phyloP scores from a whole-genome alignment of 2,888 invertebrate genomes.

The Panorpa germanica region DNA sequence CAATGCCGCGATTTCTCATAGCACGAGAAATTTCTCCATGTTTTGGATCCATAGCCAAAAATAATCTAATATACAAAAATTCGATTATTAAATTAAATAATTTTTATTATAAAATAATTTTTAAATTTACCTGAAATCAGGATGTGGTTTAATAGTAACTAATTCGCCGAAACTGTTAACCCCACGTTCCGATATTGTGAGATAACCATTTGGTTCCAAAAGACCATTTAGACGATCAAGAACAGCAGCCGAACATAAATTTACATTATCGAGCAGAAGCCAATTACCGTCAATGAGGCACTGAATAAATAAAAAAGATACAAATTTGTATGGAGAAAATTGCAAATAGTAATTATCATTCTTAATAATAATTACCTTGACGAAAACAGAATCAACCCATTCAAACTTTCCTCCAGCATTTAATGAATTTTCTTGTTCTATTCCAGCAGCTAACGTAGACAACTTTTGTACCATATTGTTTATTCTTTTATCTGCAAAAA shows the following conservation, averaged over 20 bases:
- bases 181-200: slow-evolving; percentile 84
- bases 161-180: slow-evolving; percentile 49
- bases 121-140: no score
- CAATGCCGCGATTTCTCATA: slow-evolving; percentile 95
- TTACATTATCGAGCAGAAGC: slow-evolving; percentile 80
- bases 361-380: slow-evolving; percentile 35
- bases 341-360: slow-evolving; percentile 4
- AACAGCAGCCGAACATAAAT: slow-evolving; percentile 90
- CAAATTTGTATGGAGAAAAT: slow-evolving; percentile 7
- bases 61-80: no score
- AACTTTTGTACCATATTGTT: slow-evolving; percentile 21
- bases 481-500: no score
- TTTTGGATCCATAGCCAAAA: slow-evolving; percentile 87
- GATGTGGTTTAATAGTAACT: slow-evolving; percentile 61
- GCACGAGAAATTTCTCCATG: slow-evolving; percentile 94
- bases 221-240: slow-evolving; percentile 90
- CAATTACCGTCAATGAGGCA: slow-evolving; percentile 67
- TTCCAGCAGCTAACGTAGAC: slow-evolving; percentile 23
- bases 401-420: slow-evolving; percentile 82
- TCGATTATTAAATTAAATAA: no score
- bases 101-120: no score
- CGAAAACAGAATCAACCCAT: slow-evolving; percentile 78
- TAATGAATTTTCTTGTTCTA: slow-evolving; percentile 35
- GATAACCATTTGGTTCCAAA: slow-evolving; percentile 78
- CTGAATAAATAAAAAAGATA: slow-evolving; percentile 20